Percentiles rank a stretch among this genome's conserved stretches.
Conservation (phyloP, 1,140 invertebrate genomes). For the Druon quercuslanigerum region DNA sequence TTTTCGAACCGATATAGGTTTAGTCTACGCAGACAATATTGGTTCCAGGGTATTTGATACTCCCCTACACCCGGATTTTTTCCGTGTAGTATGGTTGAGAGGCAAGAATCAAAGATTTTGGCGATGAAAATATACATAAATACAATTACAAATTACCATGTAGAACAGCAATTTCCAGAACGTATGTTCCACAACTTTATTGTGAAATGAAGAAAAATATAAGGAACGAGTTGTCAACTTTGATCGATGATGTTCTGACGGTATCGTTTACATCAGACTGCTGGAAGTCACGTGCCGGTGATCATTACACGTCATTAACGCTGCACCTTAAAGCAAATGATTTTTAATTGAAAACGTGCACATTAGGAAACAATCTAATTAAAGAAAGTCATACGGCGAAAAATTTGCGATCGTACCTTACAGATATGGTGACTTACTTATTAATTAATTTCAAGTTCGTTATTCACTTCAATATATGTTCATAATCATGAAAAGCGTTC, state of each 20-base stretch:
- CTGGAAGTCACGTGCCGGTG: conserved; percentile 13
- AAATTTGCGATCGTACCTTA: conserved; percentile 2
- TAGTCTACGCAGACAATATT: no score
- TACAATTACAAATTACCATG: background rate
- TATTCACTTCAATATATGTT: no score
- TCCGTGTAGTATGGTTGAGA: background rate
- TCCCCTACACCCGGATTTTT: no score
- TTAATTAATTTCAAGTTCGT: no score
- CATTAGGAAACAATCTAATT: background rate
- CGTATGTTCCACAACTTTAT: background rate
- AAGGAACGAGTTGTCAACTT: background rate
- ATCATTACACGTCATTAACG: conserved; percentile 27
- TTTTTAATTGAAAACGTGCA: conserved; percentile 4
- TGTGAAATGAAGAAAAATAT: background rate
- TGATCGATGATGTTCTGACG: background rate
- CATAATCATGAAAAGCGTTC: no score
- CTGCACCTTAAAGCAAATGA: conserved; percentile 13
- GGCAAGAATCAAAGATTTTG: background rate
- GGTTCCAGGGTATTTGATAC: no score
- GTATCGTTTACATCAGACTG: background rate
- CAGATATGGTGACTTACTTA: background rate
- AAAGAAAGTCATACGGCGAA: conserved; percentile 10
- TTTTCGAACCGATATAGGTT: no score
- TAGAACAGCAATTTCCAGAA: background rate
- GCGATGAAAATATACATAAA: background rate